Percentiles rank a stretch among this genome's conserved stretches.
Evolutionary conservation across 1,140 invertebrate species (phyloP).

Genomic region (Trichonephila clavata): DNA sequence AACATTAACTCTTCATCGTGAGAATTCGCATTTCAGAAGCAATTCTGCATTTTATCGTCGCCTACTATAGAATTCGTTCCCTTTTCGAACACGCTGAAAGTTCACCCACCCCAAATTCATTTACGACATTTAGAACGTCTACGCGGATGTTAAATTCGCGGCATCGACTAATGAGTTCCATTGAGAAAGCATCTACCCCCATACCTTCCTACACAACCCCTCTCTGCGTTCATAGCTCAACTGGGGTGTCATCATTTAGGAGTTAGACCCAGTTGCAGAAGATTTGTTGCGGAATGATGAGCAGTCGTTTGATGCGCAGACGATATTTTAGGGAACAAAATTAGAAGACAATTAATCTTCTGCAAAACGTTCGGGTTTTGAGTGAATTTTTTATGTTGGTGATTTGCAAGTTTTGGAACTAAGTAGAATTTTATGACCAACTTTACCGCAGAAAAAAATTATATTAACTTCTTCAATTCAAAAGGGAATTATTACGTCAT

Average conservation of each 20-base stretch:
- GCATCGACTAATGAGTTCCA: constrained; percentile 8
- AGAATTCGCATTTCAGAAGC: not conserved
- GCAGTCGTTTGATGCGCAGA: not conserved
- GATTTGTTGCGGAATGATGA: constrained; percentile 26
- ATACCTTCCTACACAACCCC: not conserved
- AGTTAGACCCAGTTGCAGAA: not conserved
- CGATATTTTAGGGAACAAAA: not conserved
- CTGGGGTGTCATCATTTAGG: constrained; percentile 3
- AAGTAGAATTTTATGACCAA: no score
- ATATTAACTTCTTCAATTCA: no score
- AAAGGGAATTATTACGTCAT: no score
- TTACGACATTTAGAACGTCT: constrained; percentile 27
- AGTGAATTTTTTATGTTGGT: not conserved
- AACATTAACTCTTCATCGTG: not conserved
- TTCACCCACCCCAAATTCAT: not conserved
- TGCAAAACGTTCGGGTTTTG: not conserved
- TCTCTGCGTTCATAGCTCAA: not conserved
- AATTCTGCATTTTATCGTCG: not conserved
- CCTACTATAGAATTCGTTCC: not conserved
- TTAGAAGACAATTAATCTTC: constrained; percentile 4
- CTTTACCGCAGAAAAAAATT: no score
- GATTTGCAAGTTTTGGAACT: not conserved
- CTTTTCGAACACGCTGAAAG: not conserved
- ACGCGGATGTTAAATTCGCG: not conserved
- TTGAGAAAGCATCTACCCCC: not conserved